phyloP scores from a whole-genome alignment of 2,797 vertebrate species.

The Silurus aristotelis region DNA sequence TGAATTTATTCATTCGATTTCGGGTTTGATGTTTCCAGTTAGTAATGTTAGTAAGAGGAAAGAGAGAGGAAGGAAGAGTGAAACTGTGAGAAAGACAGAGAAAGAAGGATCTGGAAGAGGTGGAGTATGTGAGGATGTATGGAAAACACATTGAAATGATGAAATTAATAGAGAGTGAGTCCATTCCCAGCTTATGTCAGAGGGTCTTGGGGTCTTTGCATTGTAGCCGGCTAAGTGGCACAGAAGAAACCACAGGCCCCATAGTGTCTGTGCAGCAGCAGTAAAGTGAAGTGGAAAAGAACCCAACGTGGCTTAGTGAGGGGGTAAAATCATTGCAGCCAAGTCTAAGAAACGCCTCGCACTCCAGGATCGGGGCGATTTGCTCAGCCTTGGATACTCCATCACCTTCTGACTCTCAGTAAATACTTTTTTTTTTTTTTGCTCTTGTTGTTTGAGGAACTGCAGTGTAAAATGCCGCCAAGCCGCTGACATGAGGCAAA shows the following conservation, averaged over 20 bases:
- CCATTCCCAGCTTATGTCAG: background rate
- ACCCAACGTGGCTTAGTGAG: constrained; percentile 39
- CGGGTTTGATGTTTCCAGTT: background rate
- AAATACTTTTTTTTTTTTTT: constrained; percentile 32
- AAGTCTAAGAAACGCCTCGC: constrained; percentile 32
- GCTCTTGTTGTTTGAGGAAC: constrained; percentile 22
- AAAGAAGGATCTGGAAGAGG: background rate
- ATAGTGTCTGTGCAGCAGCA: constrained; percentile 63
- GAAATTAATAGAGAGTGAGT: background rate
- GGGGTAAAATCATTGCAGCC: constrained; percentile 51
- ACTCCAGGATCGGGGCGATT: constrained; percentile 1
- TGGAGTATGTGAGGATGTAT: background rate
- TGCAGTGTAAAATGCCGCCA: constrained; percentile 31
- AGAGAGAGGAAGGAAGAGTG: background rate
- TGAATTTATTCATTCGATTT: background rate
- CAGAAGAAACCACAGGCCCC: constrained; percentile 73
- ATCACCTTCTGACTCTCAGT: constrained; percentile 40
- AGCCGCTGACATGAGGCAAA: constrained; percentile 20
- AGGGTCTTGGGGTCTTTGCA: constrained; percentile 4
- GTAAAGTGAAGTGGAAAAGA: constrained; percentile 63
- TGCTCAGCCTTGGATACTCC: constrained; percentile 39
- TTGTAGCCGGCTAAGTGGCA: constrained; percentile 47
- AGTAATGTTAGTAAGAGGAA: background rate
- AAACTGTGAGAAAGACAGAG: constrained; percentile 6
- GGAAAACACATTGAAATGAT: background rate